Evolutionary conservation across 2,888 invertebrate genomes (phyloP).

Genomic region (Hyppa rectilinea): DNA sequence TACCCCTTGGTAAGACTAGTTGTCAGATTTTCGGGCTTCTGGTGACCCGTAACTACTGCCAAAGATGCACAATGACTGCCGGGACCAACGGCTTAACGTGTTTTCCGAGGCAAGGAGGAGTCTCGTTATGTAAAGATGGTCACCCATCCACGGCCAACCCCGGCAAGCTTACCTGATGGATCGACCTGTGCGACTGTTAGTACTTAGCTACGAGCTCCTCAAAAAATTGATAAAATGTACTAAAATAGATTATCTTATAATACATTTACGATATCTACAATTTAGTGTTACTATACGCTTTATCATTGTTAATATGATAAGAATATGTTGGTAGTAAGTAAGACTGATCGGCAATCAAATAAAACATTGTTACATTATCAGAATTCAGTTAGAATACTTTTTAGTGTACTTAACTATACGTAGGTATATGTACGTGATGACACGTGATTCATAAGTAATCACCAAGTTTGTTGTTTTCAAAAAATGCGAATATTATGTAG

Average conservation of each 20-base stretch:
- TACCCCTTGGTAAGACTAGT: too few relatives aligned
- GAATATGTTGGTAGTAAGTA: neutral
- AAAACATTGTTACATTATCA: neutral
- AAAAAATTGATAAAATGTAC: too few relatives aligned
- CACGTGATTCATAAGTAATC: neutral
- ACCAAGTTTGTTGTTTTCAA: neutral
- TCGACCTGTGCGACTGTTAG: too few relatives aligned
- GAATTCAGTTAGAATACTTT: neutral
- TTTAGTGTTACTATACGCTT: conserved; percentile 18
- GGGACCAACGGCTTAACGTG: too few relatives aligned
- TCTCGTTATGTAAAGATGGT: too few relatives aligned
- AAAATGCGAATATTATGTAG: neutral
- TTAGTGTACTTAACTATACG: neutral
- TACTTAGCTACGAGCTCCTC: too few relatives aligned
- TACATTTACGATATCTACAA: conserved; percentile 7
- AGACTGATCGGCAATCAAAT: neutral
- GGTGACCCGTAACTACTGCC: too few relatives aligned
- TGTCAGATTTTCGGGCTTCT: too few relatives aligned
- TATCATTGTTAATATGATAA: conserved; percentile 20
- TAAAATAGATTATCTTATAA: conserved; percentile 27
- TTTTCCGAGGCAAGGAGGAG: too few relatives aligned
- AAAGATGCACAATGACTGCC: too few relatives aligned
- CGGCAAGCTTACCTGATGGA: too few relatives aligned
- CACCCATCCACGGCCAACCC: too few relatives aligned
- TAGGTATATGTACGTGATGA: neutral